Conservation (phyloP, 2,888 invertebrate species). For the Cephus rjabovi region DNA sequence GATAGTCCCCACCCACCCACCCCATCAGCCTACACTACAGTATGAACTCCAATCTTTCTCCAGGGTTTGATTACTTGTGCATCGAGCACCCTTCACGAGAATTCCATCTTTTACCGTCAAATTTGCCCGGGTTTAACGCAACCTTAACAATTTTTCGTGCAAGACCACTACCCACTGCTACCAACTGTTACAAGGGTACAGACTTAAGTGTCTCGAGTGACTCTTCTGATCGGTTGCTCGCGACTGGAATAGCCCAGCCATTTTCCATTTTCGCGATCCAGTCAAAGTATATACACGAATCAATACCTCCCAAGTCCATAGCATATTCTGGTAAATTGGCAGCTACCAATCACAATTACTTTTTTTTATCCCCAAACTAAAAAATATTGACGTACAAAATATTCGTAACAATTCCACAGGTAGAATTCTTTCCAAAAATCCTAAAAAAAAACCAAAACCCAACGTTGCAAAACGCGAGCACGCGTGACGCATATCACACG, state of each 20-base stretch:
- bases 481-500: background rate
- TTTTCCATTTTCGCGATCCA: background rate
- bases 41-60: constrained; percentile 48
- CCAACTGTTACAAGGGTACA: background rate
- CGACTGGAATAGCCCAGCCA: background rate
- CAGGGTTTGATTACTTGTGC: constrained; percentile 43
- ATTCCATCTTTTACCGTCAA: constrained; percentile 49
- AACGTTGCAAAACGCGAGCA: background rate
- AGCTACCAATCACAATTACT: background rate
- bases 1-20: background rate
- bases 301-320: background rate
- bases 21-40: constrained; percentile 16
- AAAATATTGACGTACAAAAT: background rate
- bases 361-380: background rate
- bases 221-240: background rate
- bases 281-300: background rate
- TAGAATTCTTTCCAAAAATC: background rate
- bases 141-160: constrained; percentile 22
- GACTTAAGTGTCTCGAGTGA: background rate
- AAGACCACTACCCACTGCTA: background rate
- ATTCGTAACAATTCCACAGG: background rate
- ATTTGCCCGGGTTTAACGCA: constrained; percentile 43
- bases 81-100: constrained; percentile 45
- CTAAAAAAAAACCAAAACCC: background rate
- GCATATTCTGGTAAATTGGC: background rate